These are phyloP conservation scores for Peucedramus taeniatus DNA, from an alignment of 2,113 vertebrate species.

Conservation along the genomic window DNA sequence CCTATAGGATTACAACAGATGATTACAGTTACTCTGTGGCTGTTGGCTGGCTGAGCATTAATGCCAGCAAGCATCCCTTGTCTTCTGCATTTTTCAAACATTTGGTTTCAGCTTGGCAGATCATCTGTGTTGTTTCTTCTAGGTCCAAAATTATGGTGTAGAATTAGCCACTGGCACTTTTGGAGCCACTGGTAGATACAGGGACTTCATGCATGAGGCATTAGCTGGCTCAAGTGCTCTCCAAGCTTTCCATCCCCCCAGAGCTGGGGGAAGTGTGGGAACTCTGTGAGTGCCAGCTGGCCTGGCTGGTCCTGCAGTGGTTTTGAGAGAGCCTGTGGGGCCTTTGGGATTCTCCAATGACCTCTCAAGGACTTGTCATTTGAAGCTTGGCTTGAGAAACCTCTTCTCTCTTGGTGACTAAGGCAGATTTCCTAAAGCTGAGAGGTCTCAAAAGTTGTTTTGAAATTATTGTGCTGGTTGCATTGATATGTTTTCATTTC, in stretches of 20 bases:
- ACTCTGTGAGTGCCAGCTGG: not conserved
- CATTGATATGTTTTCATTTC: not conserved
- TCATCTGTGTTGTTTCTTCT: not conserved
- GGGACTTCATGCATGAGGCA: not conserved
- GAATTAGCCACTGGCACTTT: not conserved
- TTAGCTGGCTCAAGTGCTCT: not conserved
- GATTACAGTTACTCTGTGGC: not conserved
- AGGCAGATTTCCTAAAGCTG: not conserved
- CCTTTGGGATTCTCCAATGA: not conserved
- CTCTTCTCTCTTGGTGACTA: not conserved
- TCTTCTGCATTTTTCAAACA: not conserved
- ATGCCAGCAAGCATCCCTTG: not conserved
- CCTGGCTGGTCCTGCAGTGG: fast-evolving
- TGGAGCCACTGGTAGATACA: not conserved
- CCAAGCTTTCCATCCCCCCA: not conserved
- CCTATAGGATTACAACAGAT: not conserved
- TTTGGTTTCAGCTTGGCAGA: not conserved
- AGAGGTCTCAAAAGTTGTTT: not conserved
- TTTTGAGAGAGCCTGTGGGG: not conserved
- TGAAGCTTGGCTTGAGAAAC: not conserved
- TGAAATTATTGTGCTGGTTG: not conserved
- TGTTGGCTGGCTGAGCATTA: not conserved
- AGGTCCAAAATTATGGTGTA: not conserved
- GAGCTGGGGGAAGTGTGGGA: not conserved
- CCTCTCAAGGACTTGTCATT: not conserved